Evolutionary conservation across 2,797 vertebrate genomes (phyloP), one percentile per base, ranked within the genome.

Genomic region (Pangasius krempfi): DNA sequence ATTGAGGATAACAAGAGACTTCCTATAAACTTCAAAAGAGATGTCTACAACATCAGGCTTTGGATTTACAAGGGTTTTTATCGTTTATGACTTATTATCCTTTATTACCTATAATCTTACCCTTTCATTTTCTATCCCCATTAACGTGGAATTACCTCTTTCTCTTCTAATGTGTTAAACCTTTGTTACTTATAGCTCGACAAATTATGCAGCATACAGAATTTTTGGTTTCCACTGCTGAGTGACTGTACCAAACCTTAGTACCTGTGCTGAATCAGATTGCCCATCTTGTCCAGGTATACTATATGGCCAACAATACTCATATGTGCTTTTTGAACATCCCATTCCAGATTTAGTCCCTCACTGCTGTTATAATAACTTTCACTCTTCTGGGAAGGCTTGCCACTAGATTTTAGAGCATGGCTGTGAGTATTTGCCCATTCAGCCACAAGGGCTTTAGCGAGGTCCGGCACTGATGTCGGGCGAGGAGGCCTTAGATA

Each of bases 41-140:
- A 25, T 9, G 4, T 37, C 30, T 20, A 37, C 78, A 37, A 13
- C 18, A 58, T 22, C 16, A 25, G 13, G 58, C 37, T n/a, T 83
- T 47, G 37, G 80, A 44, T 83, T 83, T 83, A 58, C 54, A 58
- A 58, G 54, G n/a, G n/a, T 37, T 58, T 80, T 22, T 80, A 25
- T 37, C 0, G 4, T 78, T 33, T 58, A 33, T 37, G 0, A 22
- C 30, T 33, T 22, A 22, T 54, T 18, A 56, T 52, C 27, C 9
- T 80, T 80, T 58, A 37, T 58, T 54, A 30, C 27, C 75, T 30
- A 18, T 54, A 52, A 54, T 56, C 16, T 20, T 33, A 33, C 30
- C 9, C 52, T 80, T 80, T 80, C 54, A 25, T 58, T 56, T 10
- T 37, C 52, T 37, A 2, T 37, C 20, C 30, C 4, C 40, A 64